These are phyloP conservation scores for Limnothrissa miodon DNA, from an alignment of 2,113 vertebrate genomes.

Conservation along the genomic window DNA sequence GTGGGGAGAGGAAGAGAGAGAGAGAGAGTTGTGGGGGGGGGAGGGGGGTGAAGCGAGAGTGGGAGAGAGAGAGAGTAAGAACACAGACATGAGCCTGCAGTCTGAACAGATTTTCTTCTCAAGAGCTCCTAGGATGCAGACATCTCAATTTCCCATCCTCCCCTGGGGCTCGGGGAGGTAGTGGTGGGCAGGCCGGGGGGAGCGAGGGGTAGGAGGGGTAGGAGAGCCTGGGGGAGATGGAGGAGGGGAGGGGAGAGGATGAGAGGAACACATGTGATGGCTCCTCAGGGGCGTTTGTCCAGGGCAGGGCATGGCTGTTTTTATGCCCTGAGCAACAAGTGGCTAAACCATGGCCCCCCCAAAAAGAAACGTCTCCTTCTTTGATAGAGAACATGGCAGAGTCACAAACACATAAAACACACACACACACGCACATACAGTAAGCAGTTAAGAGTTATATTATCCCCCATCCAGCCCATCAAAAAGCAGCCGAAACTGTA, in stretches of 20 bases:
- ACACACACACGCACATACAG: slow-evolving; percentile 6
- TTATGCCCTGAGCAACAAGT: not conserved
- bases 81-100: not conserved
- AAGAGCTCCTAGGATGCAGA: slow-evolving; percentile 1
- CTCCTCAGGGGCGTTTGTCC: not conserved
- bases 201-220: not conserved
- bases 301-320: not conserved
- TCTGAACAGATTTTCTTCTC: not conserved
- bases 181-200: not conserved
- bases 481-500: too few species aligned
- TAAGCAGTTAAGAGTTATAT: not conserved
- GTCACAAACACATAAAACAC: not conserved
- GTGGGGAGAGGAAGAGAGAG: not conserved
- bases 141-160: not conserved
- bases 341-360: not conserved
- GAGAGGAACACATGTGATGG: not conserved
- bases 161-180: not conserved
- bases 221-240: not conserved
- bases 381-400: not conserved
- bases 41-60: not conserved
- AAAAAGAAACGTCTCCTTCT: not conserved
- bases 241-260: not conserved
- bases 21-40: not conserved
- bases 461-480: not conserved
- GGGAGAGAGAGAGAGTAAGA: not conserved